Conservation (phyloP, 1,140 invertebrate species). For the Caenorhabditis brenneri region DNA sequence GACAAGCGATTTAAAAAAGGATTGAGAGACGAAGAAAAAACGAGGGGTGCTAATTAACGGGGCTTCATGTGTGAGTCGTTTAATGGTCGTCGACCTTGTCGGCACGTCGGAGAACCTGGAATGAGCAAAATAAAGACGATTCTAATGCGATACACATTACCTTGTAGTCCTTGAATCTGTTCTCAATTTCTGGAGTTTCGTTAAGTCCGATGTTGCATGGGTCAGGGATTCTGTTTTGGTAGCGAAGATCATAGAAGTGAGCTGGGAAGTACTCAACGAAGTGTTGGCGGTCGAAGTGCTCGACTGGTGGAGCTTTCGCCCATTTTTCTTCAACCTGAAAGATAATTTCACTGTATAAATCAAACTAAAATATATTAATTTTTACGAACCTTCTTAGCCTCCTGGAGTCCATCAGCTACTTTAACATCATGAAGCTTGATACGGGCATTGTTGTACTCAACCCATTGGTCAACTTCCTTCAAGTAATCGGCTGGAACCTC, state of each 20-base stretch:
- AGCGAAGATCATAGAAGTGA: slow-evolving; percentile 64
- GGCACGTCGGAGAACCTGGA: slow-evolving; percentile 62
- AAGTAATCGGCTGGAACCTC: slow-evolving; percentile 62
- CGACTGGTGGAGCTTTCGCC: slow-evolving; percentile 69
- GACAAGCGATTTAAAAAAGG: not conserved
- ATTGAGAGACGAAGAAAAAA: slow-evolving; percentile 2
- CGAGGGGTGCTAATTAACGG: slow-evolving; percentile 2
- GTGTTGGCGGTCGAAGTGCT: slow-evolving; percentile 64
- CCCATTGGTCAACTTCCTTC: slow-evolving; percentile 66
- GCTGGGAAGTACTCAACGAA: slow-evolving; percentile 66
- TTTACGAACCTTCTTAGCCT: slow-evolving; percentile 71
- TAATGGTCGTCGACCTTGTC: slow-evolving; percentile 67
- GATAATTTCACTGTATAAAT: too few relatives aligned
- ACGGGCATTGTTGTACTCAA: slow-evolving; percentile 66
- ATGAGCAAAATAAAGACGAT: too few relatives aligned
- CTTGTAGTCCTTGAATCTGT: slow-evolving; percentile 66
- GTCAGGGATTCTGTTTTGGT: slow-evolving; percentile 64
- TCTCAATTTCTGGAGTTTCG: slow-evolving; percentile 59
- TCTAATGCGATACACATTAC: too few relatives aligned
- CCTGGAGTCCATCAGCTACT: slow-evolving; percentile 64
- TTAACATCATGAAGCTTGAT: slow-evolving; percentile 65
- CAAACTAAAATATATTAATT: too few relatives aligned
- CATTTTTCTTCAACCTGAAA: slow-evolving; percentile 65
- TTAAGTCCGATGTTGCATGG: slow-evolving; percentile 63
- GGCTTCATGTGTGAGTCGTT: not conserved